Base-by-base conservation (phyloP, 2,113 vertebrate genomes). In the Myocastor coypus region DNA sequence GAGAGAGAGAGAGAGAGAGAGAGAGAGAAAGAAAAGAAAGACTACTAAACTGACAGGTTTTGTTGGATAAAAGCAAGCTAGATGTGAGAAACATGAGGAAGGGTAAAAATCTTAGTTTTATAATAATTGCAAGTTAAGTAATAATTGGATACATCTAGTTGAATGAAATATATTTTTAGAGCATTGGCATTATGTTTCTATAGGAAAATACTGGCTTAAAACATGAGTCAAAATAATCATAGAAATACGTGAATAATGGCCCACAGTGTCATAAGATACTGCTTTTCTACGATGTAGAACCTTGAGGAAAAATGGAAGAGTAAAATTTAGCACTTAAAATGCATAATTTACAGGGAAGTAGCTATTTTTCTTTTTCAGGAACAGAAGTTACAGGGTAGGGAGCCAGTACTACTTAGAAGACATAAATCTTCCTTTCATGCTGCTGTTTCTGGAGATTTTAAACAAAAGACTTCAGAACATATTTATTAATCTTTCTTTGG, bases 241-340 rank as follows among this genome's bases (percentile, higher is more conserved):
- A 57, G 84, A 94, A 92, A 75, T 22, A 64, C 26, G 50, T 28
- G 87, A 37, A 71, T 7, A 69, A 28, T 85, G 24, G 7, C 64
- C 84, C 63, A 59, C 46, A 26, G 26, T 3, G 71, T 66, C 61
- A 59, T 50, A 75, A 28, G 20, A 24, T 46, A n/a, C 55, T 80
- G 42, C 64, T 93, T 9, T 82, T 37, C 30, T 89, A 57, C 69
- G 50, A 34, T 22, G 32, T 1, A 87, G 57, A 86, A 32, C 24
- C 73, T 90, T 59, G 80, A 86, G 73, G 92, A 50, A 80, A 87
- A 94, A 82, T 19, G n/a, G 50, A 89, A 52, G 12, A 87, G n/a
- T 94, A 80, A 86, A 77, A 95, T 86, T 86, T 81, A 75, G 78
- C 26, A 40, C 32, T 30, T 69, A 34, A 83, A 55, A 81, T 68